phyloP scores from a whole-genome alignment of 2,888 invertebrate species.

The Ornithoptera alexandrae region DNA sequence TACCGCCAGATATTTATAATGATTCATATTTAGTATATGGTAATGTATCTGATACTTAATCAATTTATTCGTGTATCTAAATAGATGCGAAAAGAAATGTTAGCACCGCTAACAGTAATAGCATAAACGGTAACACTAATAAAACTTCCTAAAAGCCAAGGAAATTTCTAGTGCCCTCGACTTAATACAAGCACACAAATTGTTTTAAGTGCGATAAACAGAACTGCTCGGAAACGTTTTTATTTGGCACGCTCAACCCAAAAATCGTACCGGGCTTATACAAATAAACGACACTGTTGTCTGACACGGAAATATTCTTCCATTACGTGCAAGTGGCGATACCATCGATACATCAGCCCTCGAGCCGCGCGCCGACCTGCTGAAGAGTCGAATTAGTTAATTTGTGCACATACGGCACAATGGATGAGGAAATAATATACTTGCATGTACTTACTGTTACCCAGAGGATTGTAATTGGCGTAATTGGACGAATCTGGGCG shows the following conservation, averaged over 20 bases:
- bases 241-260: constrained; percentile 31
- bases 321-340: constrained; percentile 33
- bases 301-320: constrained; percentile 34
- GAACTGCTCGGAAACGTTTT: constrained; percentile 29
- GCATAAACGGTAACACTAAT: constrained; percentile 2
- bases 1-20: neutral
- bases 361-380: constrained; percentile 39
- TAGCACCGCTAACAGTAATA: neutral
- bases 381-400: constrained; percentile 71
- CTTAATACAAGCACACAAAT: constrained; percentile 27
- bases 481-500: constrained; percentile 79
- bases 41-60: too few species aligned
- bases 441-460: constrained; percentile 60
- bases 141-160: constrained; percentile 11
- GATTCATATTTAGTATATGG: neutral
- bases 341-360: constrained; percentile 44
- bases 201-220: constrained; percentile 29
- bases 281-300: constrained; percentile 32
- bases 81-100: too few species aligned
- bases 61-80: too few species aligned
- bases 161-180: constrained; percentile 13
- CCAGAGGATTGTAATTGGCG: constrained; percentile 76
- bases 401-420: constrained; percentile 77
- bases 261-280: constrained; percentile 31
- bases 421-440: constrained; percentile 76